Percentiles rank a stretch among this genome's conserved stretches.
Conservation (phyloP, 2,797 vertebrate species). For the Falco biarmicus region DNA sequence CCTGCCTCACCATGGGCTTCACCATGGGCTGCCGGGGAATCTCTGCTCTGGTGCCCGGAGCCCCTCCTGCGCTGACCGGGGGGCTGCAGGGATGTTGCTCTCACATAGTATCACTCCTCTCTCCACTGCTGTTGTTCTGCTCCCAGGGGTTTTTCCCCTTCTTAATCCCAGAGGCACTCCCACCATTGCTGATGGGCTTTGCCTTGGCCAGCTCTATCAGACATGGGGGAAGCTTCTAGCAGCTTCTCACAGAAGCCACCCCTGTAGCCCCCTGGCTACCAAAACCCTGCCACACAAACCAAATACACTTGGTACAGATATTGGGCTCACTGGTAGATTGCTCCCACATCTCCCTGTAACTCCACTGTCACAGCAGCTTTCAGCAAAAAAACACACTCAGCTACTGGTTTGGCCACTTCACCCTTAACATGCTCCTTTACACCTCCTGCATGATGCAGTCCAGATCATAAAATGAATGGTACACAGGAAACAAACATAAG, state of each 20-base stretch:
- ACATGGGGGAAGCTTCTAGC: no score
- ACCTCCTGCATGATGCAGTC: background rate
- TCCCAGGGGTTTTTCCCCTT: background rate
- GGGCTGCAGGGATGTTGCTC: background rate
- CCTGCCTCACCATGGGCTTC: no score
- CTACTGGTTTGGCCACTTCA: background rate
- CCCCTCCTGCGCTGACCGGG: fast-evolving
- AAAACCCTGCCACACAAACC: no score
- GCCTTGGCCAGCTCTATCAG: no score
- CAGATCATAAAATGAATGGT: background rate
- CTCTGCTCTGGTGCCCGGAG: background rate
- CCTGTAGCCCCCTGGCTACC: no score
- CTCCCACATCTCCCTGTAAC: background rate
- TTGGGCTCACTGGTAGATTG: background rate
- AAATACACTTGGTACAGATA: background rate
- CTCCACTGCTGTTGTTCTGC: background rate
- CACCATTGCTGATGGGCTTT: no score
- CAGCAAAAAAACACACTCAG: background rate
- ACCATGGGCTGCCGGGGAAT: background rate
- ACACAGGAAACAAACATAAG: no score
- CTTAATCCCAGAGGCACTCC: background rate
- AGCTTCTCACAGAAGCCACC: no score
- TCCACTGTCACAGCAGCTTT: background rate
- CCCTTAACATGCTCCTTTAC: background rate
- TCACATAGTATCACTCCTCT: background rate